Evolutionary conservation across 2,888 invertebrate genomes (phyloP), one percentile per base, ranked within the genome.

Genomic region (Balanococcus diminutus): DNA sequence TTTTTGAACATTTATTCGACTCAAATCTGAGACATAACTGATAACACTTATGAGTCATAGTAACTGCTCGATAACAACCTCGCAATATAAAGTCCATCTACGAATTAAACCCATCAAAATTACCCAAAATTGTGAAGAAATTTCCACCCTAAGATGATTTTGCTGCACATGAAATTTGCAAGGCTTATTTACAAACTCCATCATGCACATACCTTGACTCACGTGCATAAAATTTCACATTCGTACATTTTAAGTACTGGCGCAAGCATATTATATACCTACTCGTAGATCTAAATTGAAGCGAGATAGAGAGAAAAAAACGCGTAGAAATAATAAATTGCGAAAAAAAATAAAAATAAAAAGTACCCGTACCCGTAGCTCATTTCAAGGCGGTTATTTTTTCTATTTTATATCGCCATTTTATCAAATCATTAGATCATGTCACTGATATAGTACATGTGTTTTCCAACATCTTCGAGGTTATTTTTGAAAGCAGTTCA

Each of bases 381-480:
- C n/a, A 46, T 46, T 46, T 46, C 46, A 46, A 46, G 46, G 46
- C 46, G 46, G 11, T n/a, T 46, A 46, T 46, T 46, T 46, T 46
- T 46, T 46, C 46, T 46, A 46, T 46, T 46, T 46, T 46, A 46
- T 67, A 67, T 67, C 67, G 28, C 67, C 25, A 14, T 46, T 46
- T 67, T 67, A 67, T 67, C 67, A 67, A 67, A 67, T 67, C 67
- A 28, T 67, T 67, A 67, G 67, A 67, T 67, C 67, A 67, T 67
- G 67, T 67, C 25, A 22, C 22, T 25, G 67, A 67, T 67, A 67
- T 67, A 67, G 11, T 67, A 67, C 67, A 67, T 67, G 67, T 67
- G 67, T 67, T 67, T 67, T 67, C 67, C 67, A 46, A 46, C 46
- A 67, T 67, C 67, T 67, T 67, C 67, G 67, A 67, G 67, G 67